A percentile compares a stretch with the other conserved stretches of the same genome.
Evolutionary conservation across 2,797 vertebrate species (phyloP).

Genomic region (Pterois miles): DNA sequence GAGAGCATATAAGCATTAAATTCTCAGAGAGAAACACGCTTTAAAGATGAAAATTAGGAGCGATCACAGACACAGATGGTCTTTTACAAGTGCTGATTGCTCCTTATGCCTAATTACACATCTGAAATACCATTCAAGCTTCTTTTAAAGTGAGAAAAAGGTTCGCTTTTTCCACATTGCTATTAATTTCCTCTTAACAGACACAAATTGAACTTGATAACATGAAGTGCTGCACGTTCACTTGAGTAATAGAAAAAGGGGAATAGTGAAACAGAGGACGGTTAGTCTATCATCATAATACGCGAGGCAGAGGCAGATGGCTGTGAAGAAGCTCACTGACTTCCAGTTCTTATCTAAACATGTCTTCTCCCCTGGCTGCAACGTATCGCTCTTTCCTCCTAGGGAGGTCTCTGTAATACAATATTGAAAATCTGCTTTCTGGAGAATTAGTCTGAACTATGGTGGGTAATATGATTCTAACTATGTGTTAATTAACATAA

Average conservation of each 20-base stretch:
- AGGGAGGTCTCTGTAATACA: conserved; percentile 35
- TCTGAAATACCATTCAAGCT: conserved; percentile 20
- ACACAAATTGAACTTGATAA: conserved; percentile 35
- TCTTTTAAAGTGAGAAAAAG: conserved; percentile 6
- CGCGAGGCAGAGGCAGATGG: conserved; percentile 46
- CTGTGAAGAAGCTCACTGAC: conserved; percentile 41
- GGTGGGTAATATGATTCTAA: conserved; percentile 40
- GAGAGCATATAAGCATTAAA: background rate
- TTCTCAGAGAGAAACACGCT: background rate
- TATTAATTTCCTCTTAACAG: conserved; percentile 18
- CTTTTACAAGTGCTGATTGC: conserved; percentile 9
- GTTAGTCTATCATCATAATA: background rate
- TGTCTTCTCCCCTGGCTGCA: conserved; percentile 23
- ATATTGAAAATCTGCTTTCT: conserved; percentile 24
- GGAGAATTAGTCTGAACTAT: conserved; percentile 26
- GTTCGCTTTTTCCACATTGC: background rate
- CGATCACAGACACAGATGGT: conserved; percentile 49
- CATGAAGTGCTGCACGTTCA: conserved; percentile 12
- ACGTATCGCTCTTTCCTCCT: conserved; percentile 27
- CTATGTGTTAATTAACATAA: conserved; percentile 26
- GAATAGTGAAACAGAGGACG: background rate
- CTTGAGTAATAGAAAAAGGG: background rate
- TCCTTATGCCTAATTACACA: conserved; percentile 17
- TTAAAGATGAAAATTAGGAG: background rate
- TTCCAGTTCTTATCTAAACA: conserved; percentile 53